A percentile compares a stretch with the other conserved stretches of the same genome.
Evolutionary conservation across 2,113 vertebrate species (phyloP).

Genomic region (Sorex araneus): DNA sequence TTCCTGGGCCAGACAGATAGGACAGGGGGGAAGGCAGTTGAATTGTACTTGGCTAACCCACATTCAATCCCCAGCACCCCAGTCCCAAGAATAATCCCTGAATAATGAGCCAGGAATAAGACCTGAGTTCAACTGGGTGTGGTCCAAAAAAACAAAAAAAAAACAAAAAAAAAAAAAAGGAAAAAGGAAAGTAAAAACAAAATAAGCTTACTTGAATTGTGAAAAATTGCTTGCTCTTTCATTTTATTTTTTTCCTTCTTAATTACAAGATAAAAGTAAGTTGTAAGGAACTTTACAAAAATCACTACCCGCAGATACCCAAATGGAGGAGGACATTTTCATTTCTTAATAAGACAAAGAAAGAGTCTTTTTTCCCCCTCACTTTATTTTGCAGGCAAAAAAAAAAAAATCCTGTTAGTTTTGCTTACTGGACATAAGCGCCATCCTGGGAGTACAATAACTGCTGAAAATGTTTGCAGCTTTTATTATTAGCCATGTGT

Average conservation of each 20-base stretch:
- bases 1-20: background rate
- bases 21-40: too few species aligned
- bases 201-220: slow-evolving; percentile 33
- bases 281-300: background rate
- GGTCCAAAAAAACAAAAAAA: too few species aligned
- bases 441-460: slow-evolving; percentile 11
- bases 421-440: background rate
- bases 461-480: background rate
- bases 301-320: background rate
- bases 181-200: background rate
- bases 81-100: too few species aligned
- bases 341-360: slow-evolving; percentile 69
- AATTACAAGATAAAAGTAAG: slow-evolving; percentile 13
- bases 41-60: too few species aligned
- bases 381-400: background rate
- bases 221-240: background rate
- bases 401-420: too few species aligned
- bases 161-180: background rate
- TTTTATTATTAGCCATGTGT: background rate
- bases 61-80: too few species aligned
- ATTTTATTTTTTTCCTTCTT: background rate
- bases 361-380: background rate
- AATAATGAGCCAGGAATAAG: too few species aligned
- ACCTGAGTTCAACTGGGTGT: too few species aligned
- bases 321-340: slow-evolving; percentile 48